A percentile compares a stretch with the other conserved stretches of the same genome.
phyloP scores from a whole-genome alignment of 1,140 invertebrate species.

The Dendroctonus valens region DNA sequence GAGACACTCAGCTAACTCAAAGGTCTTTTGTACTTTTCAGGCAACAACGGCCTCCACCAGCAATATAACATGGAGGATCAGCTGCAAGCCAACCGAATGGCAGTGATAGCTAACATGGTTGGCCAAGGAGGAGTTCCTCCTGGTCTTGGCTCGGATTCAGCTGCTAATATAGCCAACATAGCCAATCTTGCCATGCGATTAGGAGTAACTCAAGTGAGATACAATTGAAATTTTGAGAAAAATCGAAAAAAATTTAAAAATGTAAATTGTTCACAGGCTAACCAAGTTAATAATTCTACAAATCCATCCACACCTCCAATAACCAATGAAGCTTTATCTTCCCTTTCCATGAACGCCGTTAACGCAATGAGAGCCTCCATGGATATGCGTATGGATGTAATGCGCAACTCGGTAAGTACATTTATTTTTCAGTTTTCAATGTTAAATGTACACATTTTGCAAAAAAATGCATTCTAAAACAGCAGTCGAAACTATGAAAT shows the following conservation, averaged over 20 bases:
- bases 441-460: too few relatives aligned
- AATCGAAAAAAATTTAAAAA: neutral
- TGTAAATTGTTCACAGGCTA: conserved; percentile 40
- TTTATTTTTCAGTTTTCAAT: neutral
- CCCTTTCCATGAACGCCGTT: conserved; percentile 48
- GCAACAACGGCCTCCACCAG: conserved; percentile 53
- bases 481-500: too few relatives aligned
- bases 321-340: conserved; percentile 47
- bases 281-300: conserved; percentile 48
- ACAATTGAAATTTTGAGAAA: neutral
- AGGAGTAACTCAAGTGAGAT: conserved; percentile 51
- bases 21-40: conserved; percentile 23
- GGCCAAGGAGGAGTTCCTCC: conserved; percentile 56
- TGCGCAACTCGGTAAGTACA: conserved; percentile 45
- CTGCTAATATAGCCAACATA: conserved; percentile 66
- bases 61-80: conserved; percentile 70
- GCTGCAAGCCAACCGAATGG: conserved; percentile 69
- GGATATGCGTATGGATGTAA: conserved; percentile 51
- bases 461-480: too few relatives aligned
- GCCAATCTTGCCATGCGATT: conserved; percentile 80
- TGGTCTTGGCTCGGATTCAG: conserved; percentile 49
- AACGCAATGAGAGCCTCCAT: conserved; percentile 53
- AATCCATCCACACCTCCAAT: conserved; percentile 50
- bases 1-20: neutral
- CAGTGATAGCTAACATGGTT: conserved; percentile 70